Percentiles rank a stretch among this genome's conserved stretches.
These are phyloP conservation scores for Tympanuchus pallidicinctus DNA, from an alignment of 2,113 vertebrate genomes.

Conservation along the genomic window DNA sequence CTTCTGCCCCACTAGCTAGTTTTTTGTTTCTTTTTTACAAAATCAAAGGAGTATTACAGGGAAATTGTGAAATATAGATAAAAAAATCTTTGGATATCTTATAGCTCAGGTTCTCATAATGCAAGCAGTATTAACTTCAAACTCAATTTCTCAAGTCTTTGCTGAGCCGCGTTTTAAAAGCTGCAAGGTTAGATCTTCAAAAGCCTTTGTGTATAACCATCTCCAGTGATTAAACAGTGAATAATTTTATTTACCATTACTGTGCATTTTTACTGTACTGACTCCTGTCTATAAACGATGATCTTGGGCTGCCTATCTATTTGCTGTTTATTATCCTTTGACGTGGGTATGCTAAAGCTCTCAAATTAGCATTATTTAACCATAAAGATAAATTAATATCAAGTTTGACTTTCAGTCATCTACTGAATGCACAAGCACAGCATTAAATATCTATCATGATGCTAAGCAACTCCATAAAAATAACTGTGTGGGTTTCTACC, in stretches of 20 bases:
- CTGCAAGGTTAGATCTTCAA: background rate
- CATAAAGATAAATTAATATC: background rate
- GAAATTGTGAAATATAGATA: background rate
- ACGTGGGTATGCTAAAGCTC: background rate
- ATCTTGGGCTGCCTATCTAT: background rate
- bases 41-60: background rate
- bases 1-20: background rate
- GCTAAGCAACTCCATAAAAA: constrained; percentile 16
- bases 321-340: background rate
- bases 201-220: background rate
- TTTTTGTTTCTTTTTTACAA: background rate
- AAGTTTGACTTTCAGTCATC: background rate
- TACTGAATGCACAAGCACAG: background rate
- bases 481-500: background rate
- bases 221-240: background rate
- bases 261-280: background rate
- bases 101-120: background rate
- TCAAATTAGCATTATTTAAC: background rate
- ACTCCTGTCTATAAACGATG: no score
- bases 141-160: background rate
- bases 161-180: background rate
- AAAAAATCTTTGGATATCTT: background rate
- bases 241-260: background rate
- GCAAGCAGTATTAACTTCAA: background rate
- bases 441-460: background rate